Conservation (phyloP, 2,888 invertebrate species). For the Morpho deidamia region DNA sequence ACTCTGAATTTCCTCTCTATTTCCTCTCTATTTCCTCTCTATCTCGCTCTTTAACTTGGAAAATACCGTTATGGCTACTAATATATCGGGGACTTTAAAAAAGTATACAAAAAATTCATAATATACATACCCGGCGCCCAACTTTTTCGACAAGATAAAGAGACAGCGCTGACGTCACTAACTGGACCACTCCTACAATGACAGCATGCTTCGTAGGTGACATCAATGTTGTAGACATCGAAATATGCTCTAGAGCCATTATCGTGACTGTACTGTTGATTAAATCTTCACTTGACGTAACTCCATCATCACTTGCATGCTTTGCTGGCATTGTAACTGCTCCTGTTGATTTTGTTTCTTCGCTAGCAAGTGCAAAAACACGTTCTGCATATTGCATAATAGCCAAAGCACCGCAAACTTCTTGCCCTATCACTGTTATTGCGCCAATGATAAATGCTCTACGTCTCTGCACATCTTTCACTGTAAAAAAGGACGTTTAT, state of each 20-base stretch:
- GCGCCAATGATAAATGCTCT: constrained; percentile 44
- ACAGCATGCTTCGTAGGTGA: constrained; percentile 43
- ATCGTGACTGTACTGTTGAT: background rate
- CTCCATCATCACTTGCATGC: background rate
- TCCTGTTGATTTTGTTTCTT: constrained; percentile 4
- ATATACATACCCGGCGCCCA: constrained; percentile 44
- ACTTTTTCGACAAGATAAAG: constrained; percentile 51
- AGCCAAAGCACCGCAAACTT: constrained; percentile 53
- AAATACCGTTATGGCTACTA: too few relatives aligned
- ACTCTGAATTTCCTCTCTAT: too few relatives aligned
- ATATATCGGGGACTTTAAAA: too few relatives aligned
- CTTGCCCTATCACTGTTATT: constrained; percentile 52
- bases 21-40: too few relatives aligned
- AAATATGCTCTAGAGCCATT: background rate
- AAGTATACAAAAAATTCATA: background rate
- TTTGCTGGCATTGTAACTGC: background rate
- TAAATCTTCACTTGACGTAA: background rate
- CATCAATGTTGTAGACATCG: constrained; percentile 18
- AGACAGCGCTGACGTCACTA: constrained; percentile 41
- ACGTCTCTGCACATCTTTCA: constrained; percentile 39
- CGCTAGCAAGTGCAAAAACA: constrained; percentile 45
- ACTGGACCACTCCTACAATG: constrained; percentile 44
- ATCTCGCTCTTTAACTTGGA: too few relatives aligned
- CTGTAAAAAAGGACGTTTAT: constrained; percentile 30
- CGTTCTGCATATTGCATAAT: constrained; percentile 61